A percentile compares a stretch with the other conserved stretches of the same genome.
phyloP scores from a whole-genome alignment of 2,113 vertebrate genomes.

The Equus przewalskii region DNA sequence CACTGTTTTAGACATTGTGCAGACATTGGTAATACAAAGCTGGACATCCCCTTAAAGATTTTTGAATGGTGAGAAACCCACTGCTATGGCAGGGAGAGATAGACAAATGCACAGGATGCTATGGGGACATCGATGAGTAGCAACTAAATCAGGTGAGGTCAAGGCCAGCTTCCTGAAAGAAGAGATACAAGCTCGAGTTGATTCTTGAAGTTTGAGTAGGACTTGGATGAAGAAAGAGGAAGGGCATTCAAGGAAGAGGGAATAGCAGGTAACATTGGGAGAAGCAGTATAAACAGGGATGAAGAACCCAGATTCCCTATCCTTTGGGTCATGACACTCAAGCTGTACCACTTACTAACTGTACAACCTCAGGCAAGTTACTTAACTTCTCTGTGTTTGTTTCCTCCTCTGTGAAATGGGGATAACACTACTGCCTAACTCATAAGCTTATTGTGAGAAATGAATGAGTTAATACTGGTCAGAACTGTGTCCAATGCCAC shows the following conservation, averaged over 20 bases:
- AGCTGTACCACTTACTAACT: not conserved
- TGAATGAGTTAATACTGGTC: not conserved
- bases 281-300: not conserved
- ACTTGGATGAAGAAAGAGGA: not conserved
- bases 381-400: not conserved
- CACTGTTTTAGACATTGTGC: not conserved
- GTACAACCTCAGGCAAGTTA: not conserved
- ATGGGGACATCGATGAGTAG: not conserved
- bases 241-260: not conserved
- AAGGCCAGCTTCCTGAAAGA: slow-evolving; percentile 14
- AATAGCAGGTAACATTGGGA: not conserved
- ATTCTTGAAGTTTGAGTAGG: not conserved
- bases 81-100: not conserved
- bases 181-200: not conserved
- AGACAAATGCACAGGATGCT: not conserved
- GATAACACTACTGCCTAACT: not conserved
- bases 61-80: not conserved
- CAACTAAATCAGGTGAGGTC: not conserved
- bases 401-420: not conserved
- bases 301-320: not conserved
- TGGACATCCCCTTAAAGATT: not conserved
- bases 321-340: not conserved
- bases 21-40: not conserved
- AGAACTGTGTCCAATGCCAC: not conserved
- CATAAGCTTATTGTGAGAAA: not conserved